Evolutionary conservation across 2,113 vertebrate species (phyloP).

Genomic region (Phylloscopus trochilus): DNA sequence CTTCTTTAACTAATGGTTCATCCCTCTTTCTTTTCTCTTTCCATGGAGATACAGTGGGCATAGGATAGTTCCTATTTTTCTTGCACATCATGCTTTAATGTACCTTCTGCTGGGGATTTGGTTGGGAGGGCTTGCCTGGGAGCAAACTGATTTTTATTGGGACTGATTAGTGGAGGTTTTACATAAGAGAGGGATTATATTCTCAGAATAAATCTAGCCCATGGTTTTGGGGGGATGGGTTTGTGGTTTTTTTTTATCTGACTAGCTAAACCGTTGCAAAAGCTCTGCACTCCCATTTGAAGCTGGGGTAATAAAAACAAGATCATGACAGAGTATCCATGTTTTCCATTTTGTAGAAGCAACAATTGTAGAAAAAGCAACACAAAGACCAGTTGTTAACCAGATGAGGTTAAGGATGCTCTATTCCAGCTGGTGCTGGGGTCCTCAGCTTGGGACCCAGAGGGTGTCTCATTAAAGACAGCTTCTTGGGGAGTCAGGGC

Average conservation of each 20-base stretch:
- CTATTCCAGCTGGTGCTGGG: too few species aligned
- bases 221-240: rapidly evolving
- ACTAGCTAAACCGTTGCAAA: neutral
- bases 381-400: neutral
- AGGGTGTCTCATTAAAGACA: too few species aligned
- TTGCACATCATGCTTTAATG: neutral
- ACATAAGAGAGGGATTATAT: conserved; percentile 45
- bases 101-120: conserved; percentile 17
- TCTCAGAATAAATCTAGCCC: neutral
- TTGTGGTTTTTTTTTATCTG: neutral
- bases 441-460: too few species aligned
- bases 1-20: neutral
- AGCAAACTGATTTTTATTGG: neutral
- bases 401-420: neutral
- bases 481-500: too few species aligned
- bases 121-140: neutral
- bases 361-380: neutral
- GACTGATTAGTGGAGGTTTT: conserved; percentile 42
- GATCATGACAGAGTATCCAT: neutral
- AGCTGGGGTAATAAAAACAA: neutral
- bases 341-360: neutral
- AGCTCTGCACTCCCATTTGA: neutral
- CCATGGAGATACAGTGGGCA: neutral
- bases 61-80: neutral
- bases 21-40: neutral